These are phyloP conservation scores for Onchidella celtica DNA, from an alignment of 2,888 invertebrate species.

Conservation along the genomic window DNA sequence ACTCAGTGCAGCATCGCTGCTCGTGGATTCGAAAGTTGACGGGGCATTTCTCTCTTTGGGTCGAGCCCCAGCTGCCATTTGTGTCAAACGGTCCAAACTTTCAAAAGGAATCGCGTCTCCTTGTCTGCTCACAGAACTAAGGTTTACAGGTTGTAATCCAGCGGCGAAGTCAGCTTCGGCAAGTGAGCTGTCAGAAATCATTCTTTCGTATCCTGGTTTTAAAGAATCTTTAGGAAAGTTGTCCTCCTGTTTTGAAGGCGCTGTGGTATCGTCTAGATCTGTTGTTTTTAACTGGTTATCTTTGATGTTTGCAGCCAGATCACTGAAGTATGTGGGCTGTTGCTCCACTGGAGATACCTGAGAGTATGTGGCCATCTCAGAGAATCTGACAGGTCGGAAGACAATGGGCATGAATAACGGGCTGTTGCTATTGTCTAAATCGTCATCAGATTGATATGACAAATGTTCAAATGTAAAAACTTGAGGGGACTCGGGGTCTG, in stretches of 20 bases:
- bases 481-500: neutral
- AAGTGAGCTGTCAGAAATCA: neutral
- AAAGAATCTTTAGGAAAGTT: neutral
- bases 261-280: neutral
- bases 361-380: neutral
- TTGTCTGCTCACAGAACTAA: neutral
- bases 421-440: neutral
- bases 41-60: neutral
- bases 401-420: slow-evolving; percentile 18
- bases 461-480: neutral
- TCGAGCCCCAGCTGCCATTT: slow-evolving; percentile 10
- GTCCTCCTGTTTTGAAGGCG: neutral
- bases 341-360: neutral
- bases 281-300: neutral
- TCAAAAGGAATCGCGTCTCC: slow-evolving; percentile 29
- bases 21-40: neutral
- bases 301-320: neutral
- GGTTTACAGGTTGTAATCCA: neutral
- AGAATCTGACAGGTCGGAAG: slow-evolving; percentile 28
- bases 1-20: neutral
- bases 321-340: neutral
- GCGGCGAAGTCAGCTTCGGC: neutral
- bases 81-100: neutral
- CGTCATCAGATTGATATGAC: neutral
- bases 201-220: neutral